Evolutionary conservation across 64 coral and sea anemone species (phyloP).

Genomic region (Actinia equina): DNA sequence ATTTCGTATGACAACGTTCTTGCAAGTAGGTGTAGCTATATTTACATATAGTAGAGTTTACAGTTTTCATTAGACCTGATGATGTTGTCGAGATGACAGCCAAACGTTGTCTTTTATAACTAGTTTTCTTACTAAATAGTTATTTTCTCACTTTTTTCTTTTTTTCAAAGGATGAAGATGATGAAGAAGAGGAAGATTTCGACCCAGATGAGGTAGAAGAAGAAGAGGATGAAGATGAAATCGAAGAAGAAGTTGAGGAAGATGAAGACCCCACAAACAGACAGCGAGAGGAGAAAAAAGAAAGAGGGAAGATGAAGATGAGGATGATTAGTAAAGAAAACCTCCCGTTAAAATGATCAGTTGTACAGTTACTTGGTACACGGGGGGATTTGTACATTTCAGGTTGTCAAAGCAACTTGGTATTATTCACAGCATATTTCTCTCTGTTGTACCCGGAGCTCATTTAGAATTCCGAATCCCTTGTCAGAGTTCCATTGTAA

Average conservation of each 20-base stretch:
- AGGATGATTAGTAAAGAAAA: constrained; percentile 15
- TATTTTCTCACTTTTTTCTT: not conserved
- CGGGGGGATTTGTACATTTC: not conserved
- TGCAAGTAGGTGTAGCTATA: too few species aligned
- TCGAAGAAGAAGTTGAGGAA: constrained; percentile 43
- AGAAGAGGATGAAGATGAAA: constrained; percentile 46
- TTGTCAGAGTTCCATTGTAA: not conserved
- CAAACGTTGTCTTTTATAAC: too few species aligned
- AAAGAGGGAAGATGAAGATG: constrained; percentile 47
- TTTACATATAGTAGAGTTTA: too few species aligned
- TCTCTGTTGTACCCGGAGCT: not conserved
- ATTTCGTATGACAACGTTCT: too few species aligned
- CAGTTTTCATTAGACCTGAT: too few species aligned
- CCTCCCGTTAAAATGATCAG: not conserved
- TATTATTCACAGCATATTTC: not conserved
- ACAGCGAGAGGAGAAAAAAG: constrained; percentile 34
- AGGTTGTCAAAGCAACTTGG: not conserved
- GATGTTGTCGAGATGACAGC: too few species aligned
- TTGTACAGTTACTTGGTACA: not conserved
- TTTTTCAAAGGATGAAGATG: constrained; percentile 63
- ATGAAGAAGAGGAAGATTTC: constrained; percentile 72
- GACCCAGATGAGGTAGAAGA: constrained; percentile 67
- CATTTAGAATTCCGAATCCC: not conserved
- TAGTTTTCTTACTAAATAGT: too few species aligned
- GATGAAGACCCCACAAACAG: constrained; percentile 33